Evolutionary conservation across 1,140 invertebrate species (phyloP), one percentile per base, ranked within the genome.

Genomic region (Anadara kagoshimensis): DNA sequence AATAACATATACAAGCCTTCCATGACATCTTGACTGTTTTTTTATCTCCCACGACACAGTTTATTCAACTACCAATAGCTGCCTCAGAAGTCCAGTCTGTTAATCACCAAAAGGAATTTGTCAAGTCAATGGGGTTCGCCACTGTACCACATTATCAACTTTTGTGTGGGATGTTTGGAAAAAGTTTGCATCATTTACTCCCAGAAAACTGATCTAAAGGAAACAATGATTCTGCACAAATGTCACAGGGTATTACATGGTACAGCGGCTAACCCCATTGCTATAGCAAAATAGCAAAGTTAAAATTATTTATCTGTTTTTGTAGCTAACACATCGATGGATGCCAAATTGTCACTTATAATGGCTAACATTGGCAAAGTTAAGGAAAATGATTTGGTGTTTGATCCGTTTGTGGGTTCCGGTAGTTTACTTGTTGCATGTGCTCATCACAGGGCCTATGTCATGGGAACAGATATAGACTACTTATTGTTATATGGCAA

Each of bases 341-440:
- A 99, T 89, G 93, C 97, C 0, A 94, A 96, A 77, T 90, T 99
- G 0, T 94, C 96, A 5, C 88, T 99, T 22, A 89, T 99, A 29
- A 98, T 98, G 96, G 94, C 95, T 0, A 99, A 99, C 90, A 94
- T 98, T 88, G 96, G 94, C 1, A 90, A 93, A 89, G 92, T 98
- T 22, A 90, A 90, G 61, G 78, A 90, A 3, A 93, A 94, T 7
- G 93, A 95, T 86, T 73, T 98, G 0, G 92, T 98, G 54, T 92
- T 96, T 29, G 97, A 99, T 90, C 97, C 97, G 0, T 99, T 99
- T 91, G 97, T 98, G 18, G 97, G 97, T 0, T 96, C 95, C 56
- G 97, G 54, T 29, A 59, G 57, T 49, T 51, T 69, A 3, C 65
- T 98, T 26, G 93, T 98, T 7, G 93, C 96, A 49, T 95, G 96